Conservation (phyloP, 2,888 invertebrate species). For the Listrodromus nycthemerus region DNA sequence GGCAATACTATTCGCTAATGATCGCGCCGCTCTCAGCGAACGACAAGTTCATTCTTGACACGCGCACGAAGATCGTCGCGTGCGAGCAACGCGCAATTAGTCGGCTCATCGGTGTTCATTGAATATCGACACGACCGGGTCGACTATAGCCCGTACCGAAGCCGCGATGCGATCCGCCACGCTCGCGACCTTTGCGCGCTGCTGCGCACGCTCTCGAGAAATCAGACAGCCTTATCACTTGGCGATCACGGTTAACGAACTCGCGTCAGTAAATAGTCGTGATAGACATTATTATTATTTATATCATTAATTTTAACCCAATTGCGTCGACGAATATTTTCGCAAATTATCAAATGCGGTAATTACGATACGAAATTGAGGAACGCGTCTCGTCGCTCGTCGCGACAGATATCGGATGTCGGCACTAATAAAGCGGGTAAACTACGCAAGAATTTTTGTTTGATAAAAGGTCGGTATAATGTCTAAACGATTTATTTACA, state of each 20-base stretch:
- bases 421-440: neutral
- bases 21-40: constrained; percentile 4
- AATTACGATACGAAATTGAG: neutral
- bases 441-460: neutral
- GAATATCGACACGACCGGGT: neutral
- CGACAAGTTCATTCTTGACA: constrained; percentile 18
- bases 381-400: neutral
- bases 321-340: neutral
- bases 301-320: constrained; percentile 1
- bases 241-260: constrained; percentile 57
- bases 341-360: neutral
- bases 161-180: neutral
- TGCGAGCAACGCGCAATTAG: constrained; percentile 3
- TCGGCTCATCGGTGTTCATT: neutral
- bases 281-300: constrained; percentile 52
- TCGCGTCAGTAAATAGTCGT: constrained; percentile 51
- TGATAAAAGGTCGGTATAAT: constrained; percentile 25
- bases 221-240: constrained; percentile 6
- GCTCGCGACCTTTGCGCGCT: constrained; percentile 16
- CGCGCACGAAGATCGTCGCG: neutral
- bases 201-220: neutral
- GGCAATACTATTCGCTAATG: constrained; percentile 14
- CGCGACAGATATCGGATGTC: neutral
- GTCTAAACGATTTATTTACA: constrained; percentile 64
- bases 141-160: neutral